Conservation (phyloP, 2,113 vertebrate species). For the Gambusia affinis region DNA sequence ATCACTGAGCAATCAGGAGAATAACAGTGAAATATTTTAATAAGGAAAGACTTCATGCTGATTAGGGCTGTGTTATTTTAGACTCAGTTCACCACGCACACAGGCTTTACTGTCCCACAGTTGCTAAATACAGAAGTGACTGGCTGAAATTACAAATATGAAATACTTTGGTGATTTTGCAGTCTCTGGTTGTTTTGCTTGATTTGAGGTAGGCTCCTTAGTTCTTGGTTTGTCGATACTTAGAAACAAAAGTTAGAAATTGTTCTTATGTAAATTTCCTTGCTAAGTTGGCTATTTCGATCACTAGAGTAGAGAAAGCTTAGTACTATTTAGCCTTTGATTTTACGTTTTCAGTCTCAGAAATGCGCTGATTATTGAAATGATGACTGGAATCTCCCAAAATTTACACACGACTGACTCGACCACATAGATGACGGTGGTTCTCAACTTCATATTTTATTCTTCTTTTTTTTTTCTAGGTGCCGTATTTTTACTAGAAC, state of each 20-base stretch:
- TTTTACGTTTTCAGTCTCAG: no score
- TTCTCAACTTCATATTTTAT: no score
- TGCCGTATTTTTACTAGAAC: no score
- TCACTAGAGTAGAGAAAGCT: background rate
- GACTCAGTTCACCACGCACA: background rate
- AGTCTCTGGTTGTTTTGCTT: no score
- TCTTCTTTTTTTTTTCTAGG: no score
- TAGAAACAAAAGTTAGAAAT: background rate
- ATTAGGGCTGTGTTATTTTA: background rate
- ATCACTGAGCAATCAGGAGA: conserved; percentile 11
- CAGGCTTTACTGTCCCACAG: background rate
- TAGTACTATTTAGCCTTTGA: background rate
- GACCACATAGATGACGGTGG: no score
- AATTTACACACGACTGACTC: no score
- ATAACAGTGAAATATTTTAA: conserved; percentile 18
- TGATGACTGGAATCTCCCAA: no score
- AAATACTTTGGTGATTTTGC: background rate
- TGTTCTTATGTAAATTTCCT: background rate
- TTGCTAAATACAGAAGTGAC: background rate
- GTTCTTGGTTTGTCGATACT: background rate
- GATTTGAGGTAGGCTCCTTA: background rate
- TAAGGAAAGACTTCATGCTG: conserved; percentile 8
- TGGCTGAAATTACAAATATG: background rate
- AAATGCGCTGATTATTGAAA: no score
- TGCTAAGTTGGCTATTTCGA: background rate